A percentile compares a stretch with the other conserved stretches of the same genome.
These are phyloP conservation scores for Deilephila elpenor DNA, from an alignment of 2,888 invertebrate species.

Conservation along the genomic window DNA sequence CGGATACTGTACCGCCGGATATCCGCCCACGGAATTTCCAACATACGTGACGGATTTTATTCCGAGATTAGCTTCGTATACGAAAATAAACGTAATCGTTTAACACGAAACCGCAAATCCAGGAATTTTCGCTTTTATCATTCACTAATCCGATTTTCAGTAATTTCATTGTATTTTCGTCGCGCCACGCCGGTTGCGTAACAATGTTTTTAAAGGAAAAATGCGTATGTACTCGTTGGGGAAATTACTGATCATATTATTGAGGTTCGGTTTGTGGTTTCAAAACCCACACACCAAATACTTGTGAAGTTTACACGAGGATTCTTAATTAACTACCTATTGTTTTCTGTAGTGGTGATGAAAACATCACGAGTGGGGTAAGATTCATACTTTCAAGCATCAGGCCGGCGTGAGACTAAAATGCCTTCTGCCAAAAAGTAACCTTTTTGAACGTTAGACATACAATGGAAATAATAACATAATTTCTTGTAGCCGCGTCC, in stretches of 20 bases:
- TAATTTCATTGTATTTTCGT: neutral
- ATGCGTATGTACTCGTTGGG: neutral
- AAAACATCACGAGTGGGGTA: too few relatives aligned
- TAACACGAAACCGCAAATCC: neutral
- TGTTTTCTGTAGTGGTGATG: too few relatives aligned
- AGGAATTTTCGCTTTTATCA: neutral
- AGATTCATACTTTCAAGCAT: too few relatives aligned
- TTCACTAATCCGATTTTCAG: neutral
- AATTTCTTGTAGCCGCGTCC: too few relatives aligned
- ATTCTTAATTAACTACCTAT: too few relatives aligned
- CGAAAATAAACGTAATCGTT: conserved; percentile 23
- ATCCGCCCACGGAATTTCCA: conserved; percentile 6
- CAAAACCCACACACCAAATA: too few relatives aligned
- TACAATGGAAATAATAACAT: too few relatives aligned
- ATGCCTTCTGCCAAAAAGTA: too few relatives aligned
- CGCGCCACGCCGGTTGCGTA: neutral
- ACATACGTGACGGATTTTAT: neutral
- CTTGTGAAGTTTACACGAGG: too few relatives aligned
- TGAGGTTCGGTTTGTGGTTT: neutral
- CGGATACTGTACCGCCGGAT: neutral
- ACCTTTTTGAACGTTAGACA: too few relatives aligned
- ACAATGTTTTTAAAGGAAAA: neutral
- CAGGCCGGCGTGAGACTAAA: too few relatives aligned
- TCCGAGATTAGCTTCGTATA: neutral
- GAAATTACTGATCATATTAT: neutral